Base-by-base conservation (phyloP, 2,113 vertebrate species). In the Pygathrix nemaeus region DNA sequence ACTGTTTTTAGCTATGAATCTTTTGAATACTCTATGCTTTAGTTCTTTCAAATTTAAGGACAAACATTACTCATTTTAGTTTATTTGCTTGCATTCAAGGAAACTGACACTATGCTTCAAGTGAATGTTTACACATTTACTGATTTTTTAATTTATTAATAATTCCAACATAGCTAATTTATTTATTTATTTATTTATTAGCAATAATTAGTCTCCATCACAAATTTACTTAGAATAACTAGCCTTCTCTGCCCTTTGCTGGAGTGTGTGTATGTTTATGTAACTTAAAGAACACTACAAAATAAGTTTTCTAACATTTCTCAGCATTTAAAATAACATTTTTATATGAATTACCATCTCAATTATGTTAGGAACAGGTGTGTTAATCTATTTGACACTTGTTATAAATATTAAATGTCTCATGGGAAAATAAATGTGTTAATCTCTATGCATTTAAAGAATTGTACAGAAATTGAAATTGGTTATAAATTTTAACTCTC, bases 121-220 rank as follows among this genome's bases (percentile, higher is more conserved):
- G 23, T 35, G 18, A 93, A 16, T 70, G 5, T 6, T 1, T 72
- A 93, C 38, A 73, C 5, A 78, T 61, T 88, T 91, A 23, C 38
- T 95, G 10, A 59, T 88, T 95, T 95, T 92, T 95, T 6, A 80
- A 20, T 83, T 87, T 84, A 50, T 50, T 50, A 50, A 50, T 50
- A 50, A 38, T 73, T 88, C 35, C 30, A 57, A 90, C 7, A 85
- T 84, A 52, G 57, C 6, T 88, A 20, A 61, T 70, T 21, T 61
- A 81, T 30, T 83, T 79, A 75, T 30, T 83, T 79, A 75, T 23
- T 93, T 83, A 75, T 18, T 93, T 91, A 76, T 64, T 64, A 84
- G 38, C 12, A 81, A n/a, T 88, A 16, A 40, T 78, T 9, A 52
- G 6, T 88, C 2, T 66, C 40, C 61, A 57, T 82, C n/a, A 85